Evolutionary conservation across 1,140 invertebrate species (phyloP).

Genomic region (Grapholita molesta): DNA sequence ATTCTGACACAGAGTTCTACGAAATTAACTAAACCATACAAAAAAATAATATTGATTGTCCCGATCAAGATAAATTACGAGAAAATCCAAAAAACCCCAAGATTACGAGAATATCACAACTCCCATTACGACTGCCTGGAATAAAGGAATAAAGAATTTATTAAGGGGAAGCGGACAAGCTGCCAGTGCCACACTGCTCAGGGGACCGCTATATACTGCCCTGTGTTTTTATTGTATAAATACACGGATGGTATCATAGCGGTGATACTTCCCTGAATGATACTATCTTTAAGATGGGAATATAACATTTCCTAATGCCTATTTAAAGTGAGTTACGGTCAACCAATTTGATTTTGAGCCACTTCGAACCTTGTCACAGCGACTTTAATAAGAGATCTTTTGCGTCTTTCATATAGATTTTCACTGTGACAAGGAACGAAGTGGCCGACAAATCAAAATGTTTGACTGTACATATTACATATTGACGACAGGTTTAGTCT

Average conservation of each 20-base stretch:
- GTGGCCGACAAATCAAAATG: too few species aligned
- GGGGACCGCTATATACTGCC: conserved; percentile 27
- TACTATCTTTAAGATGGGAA: background rate
- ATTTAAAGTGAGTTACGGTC: background rate
- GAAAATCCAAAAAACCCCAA: background rate
- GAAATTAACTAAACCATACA: background rate
- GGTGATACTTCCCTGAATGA: background rate
- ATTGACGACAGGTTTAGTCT: too few species aligned
- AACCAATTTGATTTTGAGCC: background rate
- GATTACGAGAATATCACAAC: background rate
- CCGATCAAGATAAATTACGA: background rate
- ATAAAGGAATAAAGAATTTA: conserved; percentile 42
- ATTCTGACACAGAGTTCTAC: background rate
- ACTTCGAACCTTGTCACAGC: too few species aligned
- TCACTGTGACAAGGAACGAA: too few species aligned
- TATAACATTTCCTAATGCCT: background rate
- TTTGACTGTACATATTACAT: too few species aligned
- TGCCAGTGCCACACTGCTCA: conserved; percentile 14
- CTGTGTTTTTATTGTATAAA: conserved; percentile 36
- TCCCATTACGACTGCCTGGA: conserved; percentile 24
- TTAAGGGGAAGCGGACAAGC: conserved; percentile 31
- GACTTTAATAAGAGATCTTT: too few species aligned
- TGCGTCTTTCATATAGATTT: too few species aligned
- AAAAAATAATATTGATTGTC: background rate
- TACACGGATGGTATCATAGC: conserved; percentile 23